Conservation (phyloP, 1,140 invertebrate species). For the Batillaria attramentaria region DNA sequence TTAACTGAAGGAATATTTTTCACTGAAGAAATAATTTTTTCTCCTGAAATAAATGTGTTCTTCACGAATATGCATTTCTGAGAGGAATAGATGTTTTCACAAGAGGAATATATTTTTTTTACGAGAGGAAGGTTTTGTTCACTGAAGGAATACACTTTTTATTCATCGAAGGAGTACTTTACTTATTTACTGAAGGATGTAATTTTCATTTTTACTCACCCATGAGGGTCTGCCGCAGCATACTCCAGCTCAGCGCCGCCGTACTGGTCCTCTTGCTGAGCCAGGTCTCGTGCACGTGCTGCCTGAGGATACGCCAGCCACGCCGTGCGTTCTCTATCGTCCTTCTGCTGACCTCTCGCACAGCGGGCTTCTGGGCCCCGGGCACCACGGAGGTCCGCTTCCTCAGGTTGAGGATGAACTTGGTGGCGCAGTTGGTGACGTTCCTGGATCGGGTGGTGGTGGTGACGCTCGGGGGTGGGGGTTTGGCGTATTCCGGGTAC, state of each 20-base stretch:
- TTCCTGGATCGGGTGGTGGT: slow-evolving; percentile 33
- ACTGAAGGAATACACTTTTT: not conserved
- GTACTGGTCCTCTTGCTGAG: slow-evolving; percentile 38
- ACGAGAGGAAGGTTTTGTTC: no score
- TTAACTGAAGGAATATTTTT: no score
- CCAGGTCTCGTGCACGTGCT: slow-evolving; percentile 44
- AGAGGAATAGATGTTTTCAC: no score
- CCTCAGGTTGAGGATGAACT: slow-evolving; percentile 35
- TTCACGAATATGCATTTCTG: no score
- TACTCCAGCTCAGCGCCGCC: slow-evolving; percentile 45
- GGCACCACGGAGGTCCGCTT: slow-evolving; percentile 9
- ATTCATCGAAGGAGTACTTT: not conserved
- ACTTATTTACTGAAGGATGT: not conserved
- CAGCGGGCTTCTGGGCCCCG: not conserved
- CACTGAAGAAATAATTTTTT: not conserved
- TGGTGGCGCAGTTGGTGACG: slow-evolving; percentile 36
- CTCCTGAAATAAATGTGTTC: no score
- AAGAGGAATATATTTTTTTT: no score
- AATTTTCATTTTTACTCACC: not conserved
- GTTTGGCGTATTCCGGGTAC: slow-evolving; percentile 46
- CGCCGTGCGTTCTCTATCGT: slow-evolving; percentile 47
- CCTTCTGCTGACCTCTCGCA: slow-evolving; percentile 15
- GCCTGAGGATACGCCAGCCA: slow-evolving; percentile 49
- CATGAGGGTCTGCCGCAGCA: slow-evolving; percentile 46
- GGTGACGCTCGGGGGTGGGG: not conserved